These are phyloP conservation scores for Agrilus biguttatus DNA, from an alignment of 2,888 invertebrate species.

Conservation along the genomic window DNA sequence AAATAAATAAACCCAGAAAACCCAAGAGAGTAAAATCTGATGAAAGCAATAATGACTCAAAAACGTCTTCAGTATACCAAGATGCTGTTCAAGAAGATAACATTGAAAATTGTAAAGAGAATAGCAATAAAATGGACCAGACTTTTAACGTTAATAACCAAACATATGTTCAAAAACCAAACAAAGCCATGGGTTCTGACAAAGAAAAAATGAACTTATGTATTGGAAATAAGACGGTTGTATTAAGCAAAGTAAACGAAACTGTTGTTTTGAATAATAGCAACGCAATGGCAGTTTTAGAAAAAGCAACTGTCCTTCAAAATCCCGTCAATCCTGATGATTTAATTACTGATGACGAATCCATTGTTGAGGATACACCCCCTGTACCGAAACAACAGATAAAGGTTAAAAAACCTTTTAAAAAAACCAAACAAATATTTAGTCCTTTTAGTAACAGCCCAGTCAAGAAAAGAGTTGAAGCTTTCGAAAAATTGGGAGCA, in stretches of 20 bases:
- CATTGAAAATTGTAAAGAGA: conserved; percentile 1
- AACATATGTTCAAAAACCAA: conserved; percentile 2
- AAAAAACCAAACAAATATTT: conserved; percentile 22
- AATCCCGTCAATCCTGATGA: conserved; percentile 5
- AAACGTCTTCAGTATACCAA: conserved; percentile 28
- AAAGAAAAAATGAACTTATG: not conserved
- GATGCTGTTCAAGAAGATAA: conserved; percentile 24
- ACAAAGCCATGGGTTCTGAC: not conserved
- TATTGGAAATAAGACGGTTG: conserved; percentile 1
- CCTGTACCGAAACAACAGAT: conserved; percentile 6
- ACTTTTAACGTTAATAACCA: not conserved
- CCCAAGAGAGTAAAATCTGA: conserved; percentile 1
- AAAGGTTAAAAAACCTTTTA: conserved; percentile 1
- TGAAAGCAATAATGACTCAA: conserved; percentile 5
- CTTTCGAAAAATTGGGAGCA: conserved; percentile 35
- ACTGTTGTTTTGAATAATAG: conserved; percentile 7
- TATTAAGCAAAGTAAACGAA: conserved; percentile 9
- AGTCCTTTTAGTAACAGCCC: conserved; percentile 45
- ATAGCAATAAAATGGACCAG: not conserved
- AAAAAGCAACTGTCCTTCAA: conserved; percentile 1
- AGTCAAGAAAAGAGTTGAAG: conserved; percentile 44
- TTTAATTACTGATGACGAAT: conserved; percentile 19
- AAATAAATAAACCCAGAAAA: not conserved
- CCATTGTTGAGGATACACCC: conserved; percentile 7
- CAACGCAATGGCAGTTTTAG: not conserved